These are phyloP conservation scores for Magallana gigas DNA, from an alignment of 1,140 invertebrate genomes.

Conservation along the genomic window DNA sequence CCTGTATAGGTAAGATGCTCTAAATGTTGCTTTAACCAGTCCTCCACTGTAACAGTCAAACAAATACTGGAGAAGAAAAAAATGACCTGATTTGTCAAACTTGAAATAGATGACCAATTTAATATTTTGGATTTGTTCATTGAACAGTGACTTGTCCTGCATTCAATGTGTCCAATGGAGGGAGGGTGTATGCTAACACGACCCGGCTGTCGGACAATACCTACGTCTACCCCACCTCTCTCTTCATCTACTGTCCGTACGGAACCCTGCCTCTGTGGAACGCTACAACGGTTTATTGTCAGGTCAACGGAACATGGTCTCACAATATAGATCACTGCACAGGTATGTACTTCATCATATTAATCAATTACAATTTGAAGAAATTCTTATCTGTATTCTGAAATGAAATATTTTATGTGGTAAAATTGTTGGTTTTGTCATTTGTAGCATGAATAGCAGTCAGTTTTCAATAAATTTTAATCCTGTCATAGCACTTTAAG, in stretches of 20 bases:
- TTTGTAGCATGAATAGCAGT: too few species aligned
- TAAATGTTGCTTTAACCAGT: too few species aligned
- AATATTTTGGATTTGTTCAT: not conserved
- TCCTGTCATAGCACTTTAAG: too few species aligned
- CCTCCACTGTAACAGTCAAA: too few species aligned
- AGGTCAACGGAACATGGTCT: conserved; percentile 58
- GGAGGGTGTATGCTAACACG: conserved; percentile 48
- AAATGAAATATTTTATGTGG: too few species aligned
- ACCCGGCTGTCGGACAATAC: conserved; percentile 45
- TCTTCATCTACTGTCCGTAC: conserved; percentile 56
- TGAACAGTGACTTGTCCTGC: conserved; percentile 56
- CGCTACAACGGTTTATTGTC: conserved; percentile 56
- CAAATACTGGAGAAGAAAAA: too few species aligned
- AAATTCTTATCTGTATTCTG: too few species aligned
- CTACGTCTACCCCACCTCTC: conserved; percentile 58
- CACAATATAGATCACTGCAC: conserved; percentile 54
- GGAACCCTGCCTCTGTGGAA: conserved; percentile 31
- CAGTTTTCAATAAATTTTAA: too few species aligned
- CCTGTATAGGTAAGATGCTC: conserved; percentile 57
- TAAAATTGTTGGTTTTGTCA: too few species aligned
- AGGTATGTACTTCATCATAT: not conserved
- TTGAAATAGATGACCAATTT: not conserved
- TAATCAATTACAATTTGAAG: too few species aligned
- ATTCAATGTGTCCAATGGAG: conserved; percentile 52
- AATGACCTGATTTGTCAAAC: too few species aligned